Base-by-base conservation (phyloP, 2,113 vertebrate genomes). In the Strigops habroptila region DNA sequence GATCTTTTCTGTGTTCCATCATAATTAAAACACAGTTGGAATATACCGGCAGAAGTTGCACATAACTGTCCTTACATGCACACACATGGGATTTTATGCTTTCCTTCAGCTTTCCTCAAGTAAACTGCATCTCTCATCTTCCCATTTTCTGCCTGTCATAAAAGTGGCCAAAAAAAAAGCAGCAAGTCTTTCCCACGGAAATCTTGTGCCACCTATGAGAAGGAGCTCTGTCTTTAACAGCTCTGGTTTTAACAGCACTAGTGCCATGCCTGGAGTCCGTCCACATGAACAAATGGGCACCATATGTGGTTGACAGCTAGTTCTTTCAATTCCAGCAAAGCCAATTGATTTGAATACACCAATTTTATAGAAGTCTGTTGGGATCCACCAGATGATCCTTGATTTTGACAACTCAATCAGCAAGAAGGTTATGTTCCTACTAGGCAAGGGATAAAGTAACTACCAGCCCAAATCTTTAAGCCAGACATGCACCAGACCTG, bases 321-420 rank as follows among this genome's bases (percentile, higher is more conserved):
- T 84, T 82, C 68, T 39, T 87, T 77, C 88, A 43, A 17, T 81
- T 86, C 63, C 76, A 92, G 85, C 77, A 74, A 91, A 85, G 80
- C 87, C 68, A 93, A 91, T 96, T 96, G 95, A 97, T 95, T 89
- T 68, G 82, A 97, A 91, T 53, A 71, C 81, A 93, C 93, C 82
- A 67, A 48, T 75, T 97, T 93, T 37, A 63, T 41, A 91, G 46
- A 41, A 70, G 67, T 90, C 87, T 94, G 53, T 59, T 93, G 86
- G 92, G 89, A 96, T 92, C 76, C 95, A 89, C 95, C 92, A 94
- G 93, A 92, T 55, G 85, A 91, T 71, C 88, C 92, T 85, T 37
- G 75, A 63, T 93, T 92, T 92, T 96, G 96, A 97, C 86, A 93
- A 93, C 88, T 97, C 92, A 96, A 96, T 97, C 88, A 93, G 92